Evolutionary conservation across 1,140 invertebrate genomes (phyloP).

Genomic region (Heliconius hewitsoni): DNA sequence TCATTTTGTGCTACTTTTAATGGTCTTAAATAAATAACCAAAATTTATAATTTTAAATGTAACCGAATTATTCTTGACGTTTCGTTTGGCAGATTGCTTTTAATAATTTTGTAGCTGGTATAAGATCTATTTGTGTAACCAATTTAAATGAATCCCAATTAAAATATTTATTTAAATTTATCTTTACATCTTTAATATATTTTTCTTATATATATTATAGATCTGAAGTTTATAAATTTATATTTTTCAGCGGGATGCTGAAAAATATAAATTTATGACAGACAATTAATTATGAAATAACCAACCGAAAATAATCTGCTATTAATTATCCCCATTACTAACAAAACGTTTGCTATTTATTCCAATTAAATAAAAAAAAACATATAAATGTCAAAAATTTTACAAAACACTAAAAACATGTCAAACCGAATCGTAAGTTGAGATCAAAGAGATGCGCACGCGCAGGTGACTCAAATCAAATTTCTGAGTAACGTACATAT

Average conservation of each 20-base stretch:
- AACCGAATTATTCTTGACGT: not conserved
- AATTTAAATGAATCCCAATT: not conserved
- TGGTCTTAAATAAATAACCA: slow-evolving; percentile 32
- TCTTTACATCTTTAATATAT: not conserved
- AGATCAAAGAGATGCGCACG: slow-evolving; percentile 24
- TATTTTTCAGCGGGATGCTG: too few relatives aligned
- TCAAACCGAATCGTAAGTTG: slow-evolving; percentile 11
- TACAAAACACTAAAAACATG: slow-evolving; percentile 12
- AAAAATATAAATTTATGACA: not conserved
- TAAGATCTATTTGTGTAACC: not conserved
- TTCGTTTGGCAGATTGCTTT: not conserved
- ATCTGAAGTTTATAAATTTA: too few relatives aligned
- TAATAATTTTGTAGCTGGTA: not conserved
- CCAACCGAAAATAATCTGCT: not conserved
- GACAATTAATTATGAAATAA: not conserved
- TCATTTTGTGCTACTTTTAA: slow-evolving; percentile 31
- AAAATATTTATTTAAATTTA: not conserved
- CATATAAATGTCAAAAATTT: slow-evolving; percentile 10
- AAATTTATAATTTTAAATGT: slow-evolving; percentile 1
- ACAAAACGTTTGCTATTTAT: not conserved
- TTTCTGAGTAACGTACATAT: slow-evolving; percentile 28
- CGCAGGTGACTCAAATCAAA: slow-evolving; percentile 31
- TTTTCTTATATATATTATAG: not conserved
- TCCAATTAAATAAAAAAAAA: slow-evolving; percentile 11
- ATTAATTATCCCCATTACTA: not conserved